A percentile compares a stretch with the other conserved stretches of the same genome.
phyloP scores from a whole-genome alignment of 2,888 invertebrate species.

The Synergus umbraculus region DNA sequence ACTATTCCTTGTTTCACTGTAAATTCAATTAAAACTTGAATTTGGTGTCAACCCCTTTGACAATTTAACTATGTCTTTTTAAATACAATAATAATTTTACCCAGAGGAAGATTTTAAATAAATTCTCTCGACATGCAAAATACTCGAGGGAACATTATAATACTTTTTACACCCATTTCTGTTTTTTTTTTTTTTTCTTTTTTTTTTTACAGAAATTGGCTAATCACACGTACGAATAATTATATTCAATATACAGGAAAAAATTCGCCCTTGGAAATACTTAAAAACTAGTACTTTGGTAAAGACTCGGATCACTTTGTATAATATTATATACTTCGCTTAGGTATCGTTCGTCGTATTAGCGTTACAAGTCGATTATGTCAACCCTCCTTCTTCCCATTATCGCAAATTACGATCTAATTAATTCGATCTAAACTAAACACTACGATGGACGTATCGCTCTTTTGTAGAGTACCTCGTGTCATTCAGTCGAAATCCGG shows the following conservation, averaged over 20 bases:
- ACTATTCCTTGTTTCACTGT: neutral
- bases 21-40: too few relatives aligned
- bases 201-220: neutral
- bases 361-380: constrained; percentile 17
- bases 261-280: constrained; percentile 46
- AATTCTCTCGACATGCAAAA: neutral
- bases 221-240: constrained; percentile 30
- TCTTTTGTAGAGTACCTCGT: constrained; percentile 57
- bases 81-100: neutral
- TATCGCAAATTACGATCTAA: constrained; percentile 57
- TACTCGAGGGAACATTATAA: constrained; percentile 17
- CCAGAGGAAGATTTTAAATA: constrained; percentile 15
- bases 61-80: neutral
- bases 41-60: too few relatives aligned
- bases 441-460: constrained; percentile 70
- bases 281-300: constrained; percentile 74
- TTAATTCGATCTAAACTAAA: constrained; percentile 62
- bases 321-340: constrained; percentile 51
- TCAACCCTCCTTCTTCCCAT: neutral
- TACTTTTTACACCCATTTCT: constrained; percentile 9
- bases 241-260: constrained; percentile 14
- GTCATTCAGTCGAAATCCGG: constrained; percentile 8
- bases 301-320: constrained; percentile 61
- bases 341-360: constrained; percentile 56
- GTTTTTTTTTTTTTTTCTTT: neutral